These are phyloP conservation scores for Austrofundulus limnaeus DNA, from an alignment of 2,113 vertebrate species.

Conservation along the genomic window DNA sequence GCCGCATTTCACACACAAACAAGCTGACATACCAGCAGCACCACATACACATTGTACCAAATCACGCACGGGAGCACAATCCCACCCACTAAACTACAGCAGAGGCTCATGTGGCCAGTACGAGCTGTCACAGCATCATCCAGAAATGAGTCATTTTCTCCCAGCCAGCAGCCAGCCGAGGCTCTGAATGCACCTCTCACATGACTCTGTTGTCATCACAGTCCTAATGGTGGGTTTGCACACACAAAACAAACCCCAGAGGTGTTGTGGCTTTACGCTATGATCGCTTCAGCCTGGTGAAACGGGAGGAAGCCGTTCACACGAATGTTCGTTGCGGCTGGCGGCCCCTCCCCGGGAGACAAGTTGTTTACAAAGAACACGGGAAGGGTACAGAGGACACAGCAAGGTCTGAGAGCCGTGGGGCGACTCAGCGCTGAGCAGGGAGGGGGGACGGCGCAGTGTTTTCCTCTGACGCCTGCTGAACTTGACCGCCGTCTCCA, in stretches of 20 bases:
- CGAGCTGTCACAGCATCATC: conserved; percentile 61
- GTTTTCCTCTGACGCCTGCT: conserved; percentile 31
- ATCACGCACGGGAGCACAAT: conserved; percentile 38
- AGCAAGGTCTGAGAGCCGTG: conserved; percentile 52
- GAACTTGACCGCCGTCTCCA: background rate
- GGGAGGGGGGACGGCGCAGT: conserved; percentile 27
- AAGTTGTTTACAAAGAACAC: conserved; percentile 62
- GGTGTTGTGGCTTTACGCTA: background rate
- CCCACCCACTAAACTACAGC: conserved; percentile 52
- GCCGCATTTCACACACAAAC: conserved; percentile 48
- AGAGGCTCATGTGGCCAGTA: conserved; percentile 41
- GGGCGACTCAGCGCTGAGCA: conserved; percentile 68
- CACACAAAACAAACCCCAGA: conserved; percentile 21
- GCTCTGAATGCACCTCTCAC: conserved; percentile 42
- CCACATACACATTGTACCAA: conserved; percentile 14
- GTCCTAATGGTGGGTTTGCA: conserved; percentile 4
- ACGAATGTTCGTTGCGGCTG: conserved; percentile 10
- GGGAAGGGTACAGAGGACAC: conserved; percentile 49
- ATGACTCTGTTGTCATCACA: conserved; percentile 52
- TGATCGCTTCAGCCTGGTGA: background rate
- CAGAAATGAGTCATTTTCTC: conserved; percentile 56
- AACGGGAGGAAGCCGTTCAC: conserved; percentile 31
- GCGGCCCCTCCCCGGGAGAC: conserved; percentile 40
- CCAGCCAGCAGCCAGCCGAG: conserved; percentile 32
- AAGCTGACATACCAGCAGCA: conserved; percentile 7